Evolutionary conservation across 2,888 invertebrate genomes (phyloP), one percentile per base, ranked within the genome.

Genomic region (Sericinus montela): DNA sequence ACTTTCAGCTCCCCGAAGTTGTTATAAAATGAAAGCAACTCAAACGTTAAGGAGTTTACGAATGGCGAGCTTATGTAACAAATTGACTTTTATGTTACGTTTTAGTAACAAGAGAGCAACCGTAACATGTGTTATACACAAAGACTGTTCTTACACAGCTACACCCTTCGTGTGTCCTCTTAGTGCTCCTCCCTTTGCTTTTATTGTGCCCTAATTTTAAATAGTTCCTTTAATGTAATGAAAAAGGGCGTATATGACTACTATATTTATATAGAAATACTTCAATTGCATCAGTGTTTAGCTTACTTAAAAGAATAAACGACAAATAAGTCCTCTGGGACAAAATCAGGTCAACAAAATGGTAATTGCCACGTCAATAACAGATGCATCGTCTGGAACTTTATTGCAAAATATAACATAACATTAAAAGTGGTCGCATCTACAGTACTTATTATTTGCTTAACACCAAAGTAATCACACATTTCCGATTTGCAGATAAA

Each of bases 171-270:
- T 72, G 70, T 72, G 72, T 79, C 79, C 74, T 75, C 74, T 66
- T 58, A 55, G 67, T 69, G 82, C 88, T 84, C 88, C 86, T 84
- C 87, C 87, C 82, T 85, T 72, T 69, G 67, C 62, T 75, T 81
- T 71, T 25, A 25, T 61, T 69, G 59, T 72, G 69, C 69, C 73
- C 73, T 72, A 79, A 79, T 78, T 80, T 79, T 85, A 76, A 84
- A 79, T 76, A 69, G 69, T 63, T 67, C 74, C 66, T 62, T 72
- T 67, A 74, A 73, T 72, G 61, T 70, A 71, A 69, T 75, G 72
- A 80, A 77, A 77, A 71, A 70, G 71, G 67, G 63, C 30, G 32
- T 34, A 32, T 32, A n/a, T 39, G 76, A 82, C 19, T 3, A 19
- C 10, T 14, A 5, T 30, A 16, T 28, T 40, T 5, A 30, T 1